Evolutionary conservation across 2,888 invertebrate species (phyloP), one percentile per base, ranked within the genome.

Genomic region (Adineta ricciae): DNA sequence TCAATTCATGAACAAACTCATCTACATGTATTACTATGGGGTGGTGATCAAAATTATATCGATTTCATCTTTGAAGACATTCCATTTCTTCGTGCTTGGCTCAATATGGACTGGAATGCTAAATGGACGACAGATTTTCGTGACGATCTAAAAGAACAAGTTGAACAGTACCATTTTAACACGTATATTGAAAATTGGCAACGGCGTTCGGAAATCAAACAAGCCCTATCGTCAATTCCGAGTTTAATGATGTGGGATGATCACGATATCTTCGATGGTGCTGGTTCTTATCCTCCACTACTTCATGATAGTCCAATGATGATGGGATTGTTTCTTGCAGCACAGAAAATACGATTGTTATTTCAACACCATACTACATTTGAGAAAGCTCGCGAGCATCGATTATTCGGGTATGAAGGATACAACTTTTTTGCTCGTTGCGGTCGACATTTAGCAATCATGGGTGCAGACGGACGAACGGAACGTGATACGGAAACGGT

Each of bases 281-380:
- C 56, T n/a, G 56, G 56, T 56, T 56, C 56, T 21, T 56, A 56
- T 56, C 56, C 56, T 21, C 56, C 56, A 56, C 11, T 56, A 56
- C 56, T 56, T 56, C 56, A 56, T 56, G 56, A 56, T n/a, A 56
- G 56, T 56, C 56, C 56, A 56, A n/a, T 56, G 24, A 56, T 56
- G 56, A 56, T 56, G 56, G 56, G 56, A n/a, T n/a, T 56, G 11
- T 56, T 56, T 56, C 4, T 21, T n/a, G 21, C 56, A n/a, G 56
- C 56, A 56, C 56, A 56, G 24, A 56, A 56, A 56, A 56, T 56
- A 3, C 56, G 56, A 56, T n/a, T 56, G 7, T n/a, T 56, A 21
- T 56, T 56, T 56, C 56, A 56, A n/a, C 56, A 56, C 24, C 56
- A 56, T 56, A 56, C 56, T 16, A 56, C 56, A n/a, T 21, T 56